Evolutionary conservation across 23 tunicate genomes (phyloP).

Genomic region (Phallusia fumigata): DNA sequence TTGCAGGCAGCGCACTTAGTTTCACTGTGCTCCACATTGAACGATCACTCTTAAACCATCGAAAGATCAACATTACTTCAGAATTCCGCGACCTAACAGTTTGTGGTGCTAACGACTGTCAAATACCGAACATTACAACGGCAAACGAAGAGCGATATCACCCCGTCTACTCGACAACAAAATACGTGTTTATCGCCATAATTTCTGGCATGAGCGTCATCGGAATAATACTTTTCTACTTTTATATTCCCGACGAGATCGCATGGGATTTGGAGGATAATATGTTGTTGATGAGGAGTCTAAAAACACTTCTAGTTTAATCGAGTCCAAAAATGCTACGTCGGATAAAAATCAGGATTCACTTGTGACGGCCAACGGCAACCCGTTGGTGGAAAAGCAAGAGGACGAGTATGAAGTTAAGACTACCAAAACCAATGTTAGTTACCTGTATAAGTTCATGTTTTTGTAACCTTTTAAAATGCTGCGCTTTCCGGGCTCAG

Average conservation of each 20-base stretch:
- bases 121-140: not conserved
- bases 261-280: not conserved
- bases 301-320: not conserved
- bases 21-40: not conserved
- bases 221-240: not conserved
- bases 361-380: not conserved
- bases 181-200: not conserved
- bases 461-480: not conserved
- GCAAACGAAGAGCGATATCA: not conserved
- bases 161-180: not conserved
- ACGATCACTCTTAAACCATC: not conserved
- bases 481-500: not conserved
- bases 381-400: not conserved
- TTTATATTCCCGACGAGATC: not conserved
- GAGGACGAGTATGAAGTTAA: not conserved
- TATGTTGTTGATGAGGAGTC: no score
- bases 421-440: not conserved
- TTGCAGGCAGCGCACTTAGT: not conserved
- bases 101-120: constrained; percentile 5
- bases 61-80: not conserved
- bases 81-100: not conserved
- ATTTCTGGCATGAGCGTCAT: not conserved
- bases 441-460: not conserved
- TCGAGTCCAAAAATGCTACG: not conserved
- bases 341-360: not conserved